Evolutionary conservation across 2,113 vertebrate genomes (phyloP).

Genomic region (Daboia siamensis): DNA sequence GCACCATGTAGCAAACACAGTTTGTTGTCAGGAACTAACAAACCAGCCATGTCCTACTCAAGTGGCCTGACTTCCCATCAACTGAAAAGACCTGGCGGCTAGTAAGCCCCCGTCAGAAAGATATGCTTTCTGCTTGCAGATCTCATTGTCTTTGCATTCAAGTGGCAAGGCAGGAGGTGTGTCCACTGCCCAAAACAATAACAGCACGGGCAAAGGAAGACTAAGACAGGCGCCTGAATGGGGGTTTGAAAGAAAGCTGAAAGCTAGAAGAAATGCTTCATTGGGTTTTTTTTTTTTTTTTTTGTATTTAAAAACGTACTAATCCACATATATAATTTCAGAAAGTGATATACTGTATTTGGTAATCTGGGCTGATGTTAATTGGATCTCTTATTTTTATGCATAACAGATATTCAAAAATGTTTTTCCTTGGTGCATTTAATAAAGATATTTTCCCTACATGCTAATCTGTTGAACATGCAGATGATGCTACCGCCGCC

Average conservation of each 20-base stretch:
- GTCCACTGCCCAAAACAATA: conserved; percentile 36
- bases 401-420: not conserved
- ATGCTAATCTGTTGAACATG: not conserved
- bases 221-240: not conserved
- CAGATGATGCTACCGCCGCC: not conserved
- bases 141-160: conserved; percentile 75
- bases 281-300: not conserved
- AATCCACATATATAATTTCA: not conserved
- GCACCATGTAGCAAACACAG: conserved; percentile 82
- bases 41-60: conserved; percentile 90
- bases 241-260: not conserved
- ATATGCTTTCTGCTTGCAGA: conserved; percentile 78
- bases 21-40: conserved; percentile 86
- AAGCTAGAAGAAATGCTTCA: not conserved
- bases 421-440: not conserved
- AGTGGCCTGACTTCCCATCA: conserved; percentile 80
- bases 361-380: not conserved
- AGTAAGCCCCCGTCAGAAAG: conserved; percentile 75
- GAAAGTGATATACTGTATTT: not conserved
- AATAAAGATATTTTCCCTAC: not conserved
- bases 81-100: conserved; percentile 77
- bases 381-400: not conserved
- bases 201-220: not conserved
- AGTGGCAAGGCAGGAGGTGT: conserved; percentile 67
- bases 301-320: not conserved